phyloP scores from a whole-genome alignment of 2,888 invertebrate genomes.

The Dasypolia templi region DNA sequence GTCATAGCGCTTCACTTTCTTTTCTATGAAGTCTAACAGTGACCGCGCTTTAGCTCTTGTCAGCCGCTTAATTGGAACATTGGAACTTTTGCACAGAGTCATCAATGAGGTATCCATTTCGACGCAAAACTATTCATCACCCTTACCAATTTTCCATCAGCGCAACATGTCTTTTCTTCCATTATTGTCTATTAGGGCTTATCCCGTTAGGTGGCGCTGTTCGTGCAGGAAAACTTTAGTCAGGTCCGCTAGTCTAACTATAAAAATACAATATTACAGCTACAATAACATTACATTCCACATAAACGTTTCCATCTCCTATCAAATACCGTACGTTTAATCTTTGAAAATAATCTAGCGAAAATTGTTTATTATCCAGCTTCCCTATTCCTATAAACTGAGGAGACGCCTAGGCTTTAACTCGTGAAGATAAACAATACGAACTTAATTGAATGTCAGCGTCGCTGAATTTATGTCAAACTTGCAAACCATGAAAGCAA shows the following conservation, averaged over 20 bases:
- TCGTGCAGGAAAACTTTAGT: too few relatives aligned
- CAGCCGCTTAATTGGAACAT: too few relatives aligned
- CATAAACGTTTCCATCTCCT: background rate
- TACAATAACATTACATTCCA: constrained; percentile 11
- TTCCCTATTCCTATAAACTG: background rate
- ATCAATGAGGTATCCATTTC: too few relatives aligned
- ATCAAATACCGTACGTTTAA: constrained; percentile 22
- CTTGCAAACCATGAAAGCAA: constrained; percentile 17
- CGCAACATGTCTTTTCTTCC: too few relatives aligned
- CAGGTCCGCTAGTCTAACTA: background rate
- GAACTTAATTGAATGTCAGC: constrained; percentile 54
- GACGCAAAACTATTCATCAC: too few relatives aligned
- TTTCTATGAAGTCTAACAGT: too few relatives aligned
- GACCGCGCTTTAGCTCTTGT: too few relatives aligned
- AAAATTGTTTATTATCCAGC: constrained; percentile 9
- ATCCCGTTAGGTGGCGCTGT: too few relatives aligned
- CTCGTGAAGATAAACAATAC: constrained; percentile 11
- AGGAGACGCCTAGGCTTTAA: constrained; percentile 1
- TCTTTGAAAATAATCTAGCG: constrained; percentile 24
- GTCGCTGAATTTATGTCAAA: constrained; percentile 50
- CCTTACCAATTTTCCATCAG: too few relatives aligned
- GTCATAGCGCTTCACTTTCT: too few relatives aligned
- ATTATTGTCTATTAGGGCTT: too few relatives aligned
- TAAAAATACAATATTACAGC: constrained; percentile 11
- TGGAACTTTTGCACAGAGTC: too few relatives aligned